These are phyloP conservation scores for Deilephila porcellus DNA, from an alignment of 2,888 invertebrate species.

Conservation along the genomic window DNA sequence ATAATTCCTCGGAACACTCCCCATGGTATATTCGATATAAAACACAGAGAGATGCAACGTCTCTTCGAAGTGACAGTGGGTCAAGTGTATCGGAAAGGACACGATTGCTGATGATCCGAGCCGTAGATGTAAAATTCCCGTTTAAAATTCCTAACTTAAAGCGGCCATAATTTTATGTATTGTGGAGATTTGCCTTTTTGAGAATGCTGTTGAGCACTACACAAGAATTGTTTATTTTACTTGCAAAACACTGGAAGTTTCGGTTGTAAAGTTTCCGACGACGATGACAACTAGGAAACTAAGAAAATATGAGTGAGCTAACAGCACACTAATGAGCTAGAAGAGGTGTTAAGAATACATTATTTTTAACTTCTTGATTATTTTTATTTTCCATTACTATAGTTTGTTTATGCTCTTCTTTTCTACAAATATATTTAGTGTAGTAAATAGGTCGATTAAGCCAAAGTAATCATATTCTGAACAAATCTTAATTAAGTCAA, in stretches of 20 bases:
- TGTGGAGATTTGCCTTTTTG: neutral
- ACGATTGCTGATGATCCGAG: too few species aligned
- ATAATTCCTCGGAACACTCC: too few species aligned
- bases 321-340: neutral
- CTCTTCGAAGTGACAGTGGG: too few species aligned
- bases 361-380: neutral
- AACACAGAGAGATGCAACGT: too few species aligned
- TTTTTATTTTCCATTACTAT: neutral
- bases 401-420: neutral
- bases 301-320: neutral
- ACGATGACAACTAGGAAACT: slow-evolving; percentile 18
- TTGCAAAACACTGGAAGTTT: slow-evolving; percentile 7
- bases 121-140: neutral
- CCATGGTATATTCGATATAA: too few species aligned
- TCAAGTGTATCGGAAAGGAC: too few species aligned
- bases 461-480: neutral
- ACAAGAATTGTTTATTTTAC: slow-evolving; percentile 12
- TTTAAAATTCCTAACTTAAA: neutral
- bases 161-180: neutral
- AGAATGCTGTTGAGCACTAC: neutral
- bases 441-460: too few species aligned
- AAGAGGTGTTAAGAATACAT: neutral
- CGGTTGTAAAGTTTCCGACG: slow-evolving; percentile 3
- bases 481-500: neutral
- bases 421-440: neutral